Conservation (phyloP, 2,113 vertebrate species). For the Arizona elegans region DNA sequence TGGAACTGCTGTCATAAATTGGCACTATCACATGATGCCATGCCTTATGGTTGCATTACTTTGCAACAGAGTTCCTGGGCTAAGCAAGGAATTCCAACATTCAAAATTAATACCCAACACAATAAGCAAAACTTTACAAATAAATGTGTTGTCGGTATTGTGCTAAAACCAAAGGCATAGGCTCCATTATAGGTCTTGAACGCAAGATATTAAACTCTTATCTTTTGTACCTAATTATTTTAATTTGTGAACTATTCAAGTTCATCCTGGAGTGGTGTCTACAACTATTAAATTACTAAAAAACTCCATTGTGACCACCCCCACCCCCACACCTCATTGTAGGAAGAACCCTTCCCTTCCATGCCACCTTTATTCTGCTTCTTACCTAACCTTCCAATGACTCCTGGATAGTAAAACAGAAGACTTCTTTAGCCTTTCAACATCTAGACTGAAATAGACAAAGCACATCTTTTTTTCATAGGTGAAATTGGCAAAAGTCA, state of each 20-base stretch:
- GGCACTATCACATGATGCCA: not conserved
- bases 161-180: not conserved
- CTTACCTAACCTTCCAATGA: not conserved
- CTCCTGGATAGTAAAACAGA: not conserved
- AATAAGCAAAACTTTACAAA: not conserved
- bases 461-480: not conserved
- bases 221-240: not conserved
- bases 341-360: not conserved
- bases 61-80: not conserved
- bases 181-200: not conserved
- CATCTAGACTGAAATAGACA: not conserved
- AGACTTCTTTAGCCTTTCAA: not conserved
- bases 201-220: not conserved
- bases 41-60: not conserved
- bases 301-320: not conserved
- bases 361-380: not conserved
- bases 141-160: not conserved
- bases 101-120: not conserved
- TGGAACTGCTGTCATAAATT: not conserved
- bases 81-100: not conserved
- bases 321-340: not conserved
- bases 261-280: not conserved
- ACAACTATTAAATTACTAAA: not conserved
- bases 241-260: not conserved
- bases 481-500: not conserved